Conservation (phyloP, 2,113 vertebrate genomes). For the Amblyornis subalaris region DNA sequence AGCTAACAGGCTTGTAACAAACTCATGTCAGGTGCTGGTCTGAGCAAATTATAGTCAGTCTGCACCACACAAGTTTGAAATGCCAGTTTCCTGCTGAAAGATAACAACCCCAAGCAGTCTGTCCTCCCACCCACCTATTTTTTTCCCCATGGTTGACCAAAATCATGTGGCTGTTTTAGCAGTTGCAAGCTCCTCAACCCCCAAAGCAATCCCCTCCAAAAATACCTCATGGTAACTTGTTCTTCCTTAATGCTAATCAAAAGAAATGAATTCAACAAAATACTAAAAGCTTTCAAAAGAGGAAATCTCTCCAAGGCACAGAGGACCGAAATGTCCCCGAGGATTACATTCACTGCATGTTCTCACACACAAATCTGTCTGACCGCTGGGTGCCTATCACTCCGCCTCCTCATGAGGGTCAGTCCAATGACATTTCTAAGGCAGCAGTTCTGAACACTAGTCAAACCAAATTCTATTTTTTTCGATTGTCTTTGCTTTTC, state of each 20-base stretch:
- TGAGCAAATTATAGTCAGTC: not conserved
- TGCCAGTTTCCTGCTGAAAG: not conserved
- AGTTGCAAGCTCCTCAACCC: not conserved
- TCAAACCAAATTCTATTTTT: slow-evolving; percentile 64
- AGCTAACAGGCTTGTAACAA: slow-evolving; percentile 2
- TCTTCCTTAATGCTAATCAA: slow-evolving; percentile 18
- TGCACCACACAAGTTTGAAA: not conserved
- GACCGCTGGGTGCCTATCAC: slow-evolving; percentile 26
- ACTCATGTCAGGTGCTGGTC: not conserved
- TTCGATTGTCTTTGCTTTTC: slow-evolving; percentile 55
- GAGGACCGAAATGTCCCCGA: not conserved
- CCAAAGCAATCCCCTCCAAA: not conserved
- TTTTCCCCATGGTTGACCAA: not conserved
- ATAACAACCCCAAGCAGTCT: not conserved
- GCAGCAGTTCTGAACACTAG: slow-evolving; percentile 38
- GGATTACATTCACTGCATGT: not conserved
- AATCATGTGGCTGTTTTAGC: not conserved
- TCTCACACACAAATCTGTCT: slow-evolving; percentile 11
- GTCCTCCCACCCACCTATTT: not conserved
- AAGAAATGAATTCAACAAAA: slow-evolving; percentile 16
- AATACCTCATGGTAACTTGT: not conserved
- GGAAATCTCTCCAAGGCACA: slow-evolving; percentile 25
- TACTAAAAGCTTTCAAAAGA: slow-evolving; percentile 23
- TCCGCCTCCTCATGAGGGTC: slow-evolving; percentile 51
- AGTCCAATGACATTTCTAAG: slow-evolving; percentile 61